Evolutionary conservation across 2,888 invertebrate species (phyloP).

Genomic region (Ichneumoninae sp.): DNA sequence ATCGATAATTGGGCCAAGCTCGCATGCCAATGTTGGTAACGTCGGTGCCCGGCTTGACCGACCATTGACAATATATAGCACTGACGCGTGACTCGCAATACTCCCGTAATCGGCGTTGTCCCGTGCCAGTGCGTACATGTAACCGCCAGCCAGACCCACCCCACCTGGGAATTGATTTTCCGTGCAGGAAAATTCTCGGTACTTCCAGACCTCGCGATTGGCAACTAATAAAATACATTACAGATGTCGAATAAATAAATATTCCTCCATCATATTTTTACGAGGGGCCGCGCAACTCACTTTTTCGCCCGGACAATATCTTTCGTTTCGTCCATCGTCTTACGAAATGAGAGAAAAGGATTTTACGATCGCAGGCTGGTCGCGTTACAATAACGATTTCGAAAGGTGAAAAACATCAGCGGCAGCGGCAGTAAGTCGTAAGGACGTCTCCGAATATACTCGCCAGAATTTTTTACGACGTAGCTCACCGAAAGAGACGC

Average conservation of each 20-base stretch:
- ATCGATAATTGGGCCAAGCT: no score
- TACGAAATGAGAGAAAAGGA: neutral
- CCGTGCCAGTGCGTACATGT: no score
- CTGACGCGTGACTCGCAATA: no score
- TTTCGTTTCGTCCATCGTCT: neutral
- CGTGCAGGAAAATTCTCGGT: no score
- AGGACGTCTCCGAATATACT: slow-evolving; percentile 26
- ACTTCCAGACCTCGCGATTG: no score
- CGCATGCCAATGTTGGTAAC: no score
- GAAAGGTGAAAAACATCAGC: slow-evolving; percentile 3
- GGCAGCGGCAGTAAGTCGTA: slow-evolving; percentile 1
- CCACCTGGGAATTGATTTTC: no score
- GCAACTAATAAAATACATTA: neutral
- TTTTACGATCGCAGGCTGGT: slow-evolving; percentile 19
- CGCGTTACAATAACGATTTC: slow-evolving; percentile 19
- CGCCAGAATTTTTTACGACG: slow-evolving; percentile 52
- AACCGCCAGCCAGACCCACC: no score
- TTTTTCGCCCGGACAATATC: neutral
- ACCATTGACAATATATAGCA: no score
- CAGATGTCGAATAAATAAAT: neutral
- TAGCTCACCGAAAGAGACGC: slow-evolving; percentile 45
- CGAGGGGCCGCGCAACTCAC: neutral
- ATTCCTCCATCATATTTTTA: neutral
- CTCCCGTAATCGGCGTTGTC: no score
- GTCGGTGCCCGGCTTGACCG: no score